Conservation (phyloP, 92 coral and sea anemone genomes). For the Epizoanthus ramosus region DNA sequence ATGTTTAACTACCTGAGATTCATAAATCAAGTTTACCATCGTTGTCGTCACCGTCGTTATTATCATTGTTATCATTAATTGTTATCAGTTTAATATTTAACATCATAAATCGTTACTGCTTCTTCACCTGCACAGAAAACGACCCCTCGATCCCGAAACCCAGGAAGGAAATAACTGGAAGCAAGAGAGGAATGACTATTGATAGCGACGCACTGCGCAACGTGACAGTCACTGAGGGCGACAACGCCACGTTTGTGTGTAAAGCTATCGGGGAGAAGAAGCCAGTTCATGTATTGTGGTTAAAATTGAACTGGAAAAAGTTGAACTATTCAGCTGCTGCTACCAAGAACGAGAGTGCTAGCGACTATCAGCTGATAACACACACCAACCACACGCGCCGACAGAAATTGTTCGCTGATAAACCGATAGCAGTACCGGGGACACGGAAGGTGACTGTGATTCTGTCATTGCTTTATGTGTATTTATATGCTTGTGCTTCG, state of each 20-base stretch:
- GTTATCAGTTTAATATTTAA: no score
- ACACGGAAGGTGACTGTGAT: constrained; percentile 8
- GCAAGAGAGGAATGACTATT: not conserved
- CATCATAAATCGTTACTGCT: no score
- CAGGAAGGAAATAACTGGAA: not conserved
- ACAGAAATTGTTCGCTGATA: constrained; percentile 11
- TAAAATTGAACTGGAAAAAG: constrained; percentile 29
- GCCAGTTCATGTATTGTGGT: constrained; percentile 29
- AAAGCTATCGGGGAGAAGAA: constrained; percentile 18
- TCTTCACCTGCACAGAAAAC: no score
- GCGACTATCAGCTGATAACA: constrained; percentile 23
- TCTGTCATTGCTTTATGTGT: not conserved
- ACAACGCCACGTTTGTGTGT: constrained; percentile 36
- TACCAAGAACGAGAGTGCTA: not conserved
- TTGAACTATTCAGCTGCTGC: not conserved
- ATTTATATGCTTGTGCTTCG: not conserved
- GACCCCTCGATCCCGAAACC: no score
- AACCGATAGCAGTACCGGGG: constrained; percentile 21
- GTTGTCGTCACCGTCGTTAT: no score
- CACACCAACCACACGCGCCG: constrained; percentile 23
- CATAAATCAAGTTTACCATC: no score
- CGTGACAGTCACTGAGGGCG: constrained; percentile 15
- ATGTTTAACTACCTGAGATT: no score
- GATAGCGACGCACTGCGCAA: not conserved
- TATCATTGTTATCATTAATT: no score